A percentile compares a stretch with the other conserved stretches of the same genome.
Evolutionary conservation across 2,888 invertebrate species (phyloP).

Genomic region (Acanthoscelides obtectus): DNA sequence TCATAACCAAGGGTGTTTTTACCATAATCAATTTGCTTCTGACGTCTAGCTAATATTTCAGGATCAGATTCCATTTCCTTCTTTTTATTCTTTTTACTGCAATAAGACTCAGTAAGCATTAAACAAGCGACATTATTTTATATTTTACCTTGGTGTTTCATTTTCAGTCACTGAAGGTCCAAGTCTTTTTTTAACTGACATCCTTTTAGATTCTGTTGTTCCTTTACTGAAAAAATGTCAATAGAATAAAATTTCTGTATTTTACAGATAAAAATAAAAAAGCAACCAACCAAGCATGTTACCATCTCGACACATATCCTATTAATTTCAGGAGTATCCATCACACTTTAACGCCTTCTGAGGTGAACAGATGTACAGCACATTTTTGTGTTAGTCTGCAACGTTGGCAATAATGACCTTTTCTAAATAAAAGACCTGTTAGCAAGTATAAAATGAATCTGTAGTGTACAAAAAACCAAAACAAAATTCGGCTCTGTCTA

Average conservation of each 20-base stretch:
- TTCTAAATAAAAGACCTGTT: too few species aligned
- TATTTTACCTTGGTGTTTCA: constrained; percentile 11
- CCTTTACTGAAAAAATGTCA: not conserved
- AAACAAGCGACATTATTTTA: not conserved
- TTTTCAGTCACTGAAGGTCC: constrained; percentile 6
- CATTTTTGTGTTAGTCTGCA: too few species aligned
- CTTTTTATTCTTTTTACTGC: constrained; percentile 13
- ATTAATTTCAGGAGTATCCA: too few species aligned
- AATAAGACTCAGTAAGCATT: constrained; percentile 1
- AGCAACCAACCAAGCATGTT: too few species aligned
- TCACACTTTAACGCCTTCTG: too few species aligned
- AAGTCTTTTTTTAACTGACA: constrained; percentile 14
- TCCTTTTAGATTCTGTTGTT: not conserved
- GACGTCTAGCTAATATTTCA: constrained; percentile 65
- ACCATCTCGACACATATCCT: too few species aligned
- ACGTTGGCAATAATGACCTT: too few species aligned
- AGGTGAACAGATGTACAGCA: too few species aligned
- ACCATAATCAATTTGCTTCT: constrained; percentile 93
- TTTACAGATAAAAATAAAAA: too few species aligned
- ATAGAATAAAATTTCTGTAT: not conserved
- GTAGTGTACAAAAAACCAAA: too few species aligned
- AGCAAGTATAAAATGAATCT: too few species aligned
- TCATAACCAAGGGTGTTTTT: constrained; percentile 88
- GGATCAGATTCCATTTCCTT: constrained; percentile 63
- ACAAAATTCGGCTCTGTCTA: too few species aligned